Percentiles rank a stretch among this genome's conserved stretches.
These are phyloP conservation scores for Melanostoma scalare DNA, from an alignment of 2,888 invertebrate genomes.

Conservation along the genomic window DNA sequence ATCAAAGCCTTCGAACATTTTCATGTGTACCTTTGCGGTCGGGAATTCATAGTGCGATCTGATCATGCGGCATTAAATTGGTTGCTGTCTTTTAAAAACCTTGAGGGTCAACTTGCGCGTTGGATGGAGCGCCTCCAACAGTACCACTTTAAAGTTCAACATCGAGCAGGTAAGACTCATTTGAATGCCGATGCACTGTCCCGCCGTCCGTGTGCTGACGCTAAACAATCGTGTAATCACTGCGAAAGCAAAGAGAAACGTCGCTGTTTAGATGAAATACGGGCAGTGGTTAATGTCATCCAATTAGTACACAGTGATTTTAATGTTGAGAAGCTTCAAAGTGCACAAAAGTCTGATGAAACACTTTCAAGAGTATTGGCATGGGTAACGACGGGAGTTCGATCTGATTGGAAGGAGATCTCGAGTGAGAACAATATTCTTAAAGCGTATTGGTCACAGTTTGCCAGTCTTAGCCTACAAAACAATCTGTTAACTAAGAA, in stretches of 20 bases:
- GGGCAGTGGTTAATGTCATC: not conserved
- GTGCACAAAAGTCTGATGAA: not conserved
- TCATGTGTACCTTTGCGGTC: constrained; percentile 16
- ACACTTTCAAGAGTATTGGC: not conserved
- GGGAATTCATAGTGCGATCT: constrained; percentile 6
- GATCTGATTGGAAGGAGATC: constrained; percentile 13
- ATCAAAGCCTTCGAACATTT: constrained; percentile 25
- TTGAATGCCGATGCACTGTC: constrained; percentile 24
- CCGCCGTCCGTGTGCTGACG: constrained; percentile 17
- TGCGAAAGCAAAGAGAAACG: constrained; percentile 3
- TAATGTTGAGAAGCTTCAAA: not conserved
- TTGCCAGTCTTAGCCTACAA: constrained; percentile 8
- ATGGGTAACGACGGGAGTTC: constrained; percentile 5
- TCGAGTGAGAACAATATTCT: constrained; percentile 5
- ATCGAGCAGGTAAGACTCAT: constrained; percentile 12
- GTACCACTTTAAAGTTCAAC: constrained; percentile 5
- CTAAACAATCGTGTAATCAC: constrained; percentile 1
- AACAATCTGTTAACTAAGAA: constrained; percentile 5
- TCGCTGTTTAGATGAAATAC: too few relatives aligned
- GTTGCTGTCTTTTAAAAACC: constrained; percentile 4
- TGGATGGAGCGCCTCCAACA: constrained; percentile 16
- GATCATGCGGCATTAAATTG: constrained; percentile 3
- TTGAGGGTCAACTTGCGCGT: constrained; percentile 23
- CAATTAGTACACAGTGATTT: not conserved
- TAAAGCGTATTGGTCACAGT: constrained; percentile 20